Evolutionary conservation across 2,797 vertebrate genomes (phyloP), one percentile per base, ranked within the genome.

Genomic region (Gambusia yucatana): DNA sequence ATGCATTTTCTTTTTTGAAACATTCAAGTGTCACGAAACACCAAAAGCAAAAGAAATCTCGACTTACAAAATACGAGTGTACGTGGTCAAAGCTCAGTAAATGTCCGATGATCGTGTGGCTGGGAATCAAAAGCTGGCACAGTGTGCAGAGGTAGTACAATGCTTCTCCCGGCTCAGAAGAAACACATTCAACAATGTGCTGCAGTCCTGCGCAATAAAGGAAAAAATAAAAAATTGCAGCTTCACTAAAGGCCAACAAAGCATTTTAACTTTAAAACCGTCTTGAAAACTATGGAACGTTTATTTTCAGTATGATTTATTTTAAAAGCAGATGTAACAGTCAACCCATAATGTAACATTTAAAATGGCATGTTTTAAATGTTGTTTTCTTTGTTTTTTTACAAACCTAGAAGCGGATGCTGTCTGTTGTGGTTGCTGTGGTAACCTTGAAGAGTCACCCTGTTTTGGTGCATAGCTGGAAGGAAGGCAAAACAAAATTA

Each of bases 351-450:
- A 20, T 17, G 2, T 63, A 9, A 36, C 33, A 63, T 63, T 36
- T 36, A 9, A 20, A 20, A 20, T 17, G 30, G 6, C 59, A 33
- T 63, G 59, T 63, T 61, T 33, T 33, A 30, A 13, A 14, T 22
- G 30, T 48, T 48, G 2, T 33, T 33, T 33, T 33, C 33, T 33
- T 10, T 72, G 47, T 46, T 61, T 44, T 20, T 4, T 67, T 69
- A 91, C 93, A 79, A 39, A 94, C 94, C 94, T 25, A 94, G 83
- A 69, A 95, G 90, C n/a, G 92, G 89, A 76, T 93, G 84, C 36
- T 83, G 88, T 72, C 92, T 90, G 14, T 76, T 73, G 20, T 3
- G 0, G 69, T 90, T 79, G 67, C n/a, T 82, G 52, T 82, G 86
- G 85, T 94, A 93, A 3, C 43, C 28, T 59, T 90, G 81, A 25